Conservation (phyloP, 2,888 invertebrate species). For the Eupsilia transversa region DNA sequence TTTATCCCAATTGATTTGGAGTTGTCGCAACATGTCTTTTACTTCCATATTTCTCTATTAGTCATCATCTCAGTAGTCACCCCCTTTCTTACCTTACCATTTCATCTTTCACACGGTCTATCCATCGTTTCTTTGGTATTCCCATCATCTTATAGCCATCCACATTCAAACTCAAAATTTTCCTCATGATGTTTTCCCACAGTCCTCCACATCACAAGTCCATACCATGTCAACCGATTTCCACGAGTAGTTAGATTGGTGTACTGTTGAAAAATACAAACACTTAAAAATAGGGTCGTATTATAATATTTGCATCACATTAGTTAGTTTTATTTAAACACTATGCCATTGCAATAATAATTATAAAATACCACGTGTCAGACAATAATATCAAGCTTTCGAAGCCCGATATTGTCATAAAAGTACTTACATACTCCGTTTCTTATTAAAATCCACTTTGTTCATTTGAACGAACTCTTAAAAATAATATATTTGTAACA, state of each 20-base stretch:
- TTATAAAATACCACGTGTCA: constrained; percentile 3
- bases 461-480: not conserved
- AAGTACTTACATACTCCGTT: not conserved
- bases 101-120: not conserved
- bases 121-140: not conserved
- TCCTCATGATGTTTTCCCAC: not conserved
- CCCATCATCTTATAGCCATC: not conserved
- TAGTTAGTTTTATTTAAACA: not conserved
- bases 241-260: no score
- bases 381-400: no score
- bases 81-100: no score
- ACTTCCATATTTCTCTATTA: not conserved
- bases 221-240: not conserved
- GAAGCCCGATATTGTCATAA: not conserved
- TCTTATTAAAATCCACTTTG: not conserved
- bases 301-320: not conserved
- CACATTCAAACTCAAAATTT: not conserved
- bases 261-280: not conserved
- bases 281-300: not conserved
- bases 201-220: not conserved
- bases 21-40: no score
- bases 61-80: not conserved
- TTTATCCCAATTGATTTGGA: not conserved
- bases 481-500: not conserved
- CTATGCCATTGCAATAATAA: not conserved